Percentiles rank a stretch among this genome's conserved stretches.
Evolutionary conservation across 1,140 invertebrate species (phyloP).

Genomic region (Caenorhabditis inopinata): DNA sequence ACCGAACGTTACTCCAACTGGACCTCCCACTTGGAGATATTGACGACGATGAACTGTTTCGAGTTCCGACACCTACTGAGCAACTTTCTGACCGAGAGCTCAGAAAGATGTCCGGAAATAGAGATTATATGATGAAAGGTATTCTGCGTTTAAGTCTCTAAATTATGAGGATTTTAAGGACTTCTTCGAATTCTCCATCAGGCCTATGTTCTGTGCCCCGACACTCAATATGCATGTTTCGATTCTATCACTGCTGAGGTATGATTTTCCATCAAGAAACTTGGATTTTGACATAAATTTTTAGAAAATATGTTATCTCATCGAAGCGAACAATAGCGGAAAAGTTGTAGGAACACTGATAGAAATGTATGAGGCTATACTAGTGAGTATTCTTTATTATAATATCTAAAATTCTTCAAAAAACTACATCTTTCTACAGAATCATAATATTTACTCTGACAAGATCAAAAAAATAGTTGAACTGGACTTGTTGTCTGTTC

Average conservation of each 20-base stretch:
- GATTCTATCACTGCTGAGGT: conserved; percentile 3
- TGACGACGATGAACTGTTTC: not conserved
- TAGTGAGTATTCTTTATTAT: not conserved
- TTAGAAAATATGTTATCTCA: conserved; percentile 13
- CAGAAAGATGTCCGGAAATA: not conserved
- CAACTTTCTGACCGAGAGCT: not conserved
- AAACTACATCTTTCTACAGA: too few relatives aligned
- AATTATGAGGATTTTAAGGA: not conserved
- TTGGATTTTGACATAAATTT: too few relatives aligned
- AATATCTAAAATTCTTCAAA: too few relatives aligned
- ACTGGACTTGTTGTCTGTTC: not conserved
- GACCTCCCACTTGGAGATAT: not conserved
- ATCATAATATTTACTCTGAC: conserved; percentile 13
- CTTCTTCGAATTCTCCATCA: not conserved
- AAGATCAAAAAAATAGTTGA: conserved; percentile 10
- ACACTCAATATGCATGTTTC: not conserved
- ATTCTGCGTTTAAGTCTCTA: too few relatives aligned
- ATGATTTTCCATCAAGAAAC: too few relatives aligned
- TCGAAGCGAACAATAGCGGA: not conserved
- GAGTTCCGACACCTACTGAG: not conserved
- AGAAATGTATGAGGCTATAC: conserved; percentile 1
- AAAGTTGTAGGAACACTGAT: not conserved
- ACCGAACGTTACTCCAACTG: not conserved
- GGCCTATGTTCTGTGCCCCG: not conserved
- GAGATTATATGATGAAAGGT: conserved; percentile 18